Evolutionary conservation across 2,113 vertebrate species (phyloP), one percentile per base, ranked within the genome.

Genomic region (Talpa occidentalis): DNA sequence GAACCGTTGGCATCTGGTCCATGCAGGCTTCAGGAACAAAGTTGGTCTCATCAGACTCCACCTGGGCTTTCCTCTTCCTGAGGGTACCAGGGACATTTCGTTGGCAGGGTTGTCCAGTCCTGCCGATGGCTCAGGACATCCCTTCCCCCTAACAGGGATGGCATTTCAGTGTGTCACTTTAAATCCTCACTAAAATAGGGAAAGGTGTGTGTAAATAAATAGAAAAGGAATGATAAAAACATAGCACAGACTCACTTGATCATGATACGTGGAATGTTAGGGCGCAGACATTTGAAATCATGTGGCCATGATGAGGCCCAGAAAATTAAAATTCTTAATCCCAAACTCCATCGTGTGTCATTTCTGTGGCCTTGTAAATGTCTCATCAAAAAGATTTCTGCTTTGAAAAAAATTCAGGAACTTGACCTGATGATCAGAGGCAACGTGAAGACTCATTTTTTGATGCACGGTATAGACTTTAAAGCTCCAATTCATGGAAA

Each of bases 331-430:
- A 95, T 2, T 67, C 87, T 93, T 87, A 86, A 69, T 90, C 26
- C 49, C 59, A 78, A 44, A 0, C n/a, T 69, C 49, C 19, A 64
- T 80, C 14, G 54, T 30, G 49, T 88, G 52, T 93, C 88, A 91
- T 70, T 94, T 85, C 79, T 84, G 24, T 87, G 76, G 56, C 7
- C n/a, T 97, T 93, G n/a, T 91, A 86, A 87, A 54, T 90, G 78
- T 94, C 88, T 93, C 72, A 79, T 82, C 94, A 92, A 54, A 86
- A 22, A 95, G 28, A 91, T 90, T 94, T 93, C 78, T 95, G 72
- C 82, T 94, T 64, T 93, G 78, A 80, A 93, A 87, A 95, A 95
- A 54, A 73, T 54, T 78, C 60, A 72, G 54, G 47, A 94, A 64
- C 56, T 77, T 93, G 80, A 93, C 56, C 37, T 64, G 62, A 69